Evolutionary conservation across 2,888 invertebrate species (phyloP).

Genomic region (Leucania comma): DNA sequence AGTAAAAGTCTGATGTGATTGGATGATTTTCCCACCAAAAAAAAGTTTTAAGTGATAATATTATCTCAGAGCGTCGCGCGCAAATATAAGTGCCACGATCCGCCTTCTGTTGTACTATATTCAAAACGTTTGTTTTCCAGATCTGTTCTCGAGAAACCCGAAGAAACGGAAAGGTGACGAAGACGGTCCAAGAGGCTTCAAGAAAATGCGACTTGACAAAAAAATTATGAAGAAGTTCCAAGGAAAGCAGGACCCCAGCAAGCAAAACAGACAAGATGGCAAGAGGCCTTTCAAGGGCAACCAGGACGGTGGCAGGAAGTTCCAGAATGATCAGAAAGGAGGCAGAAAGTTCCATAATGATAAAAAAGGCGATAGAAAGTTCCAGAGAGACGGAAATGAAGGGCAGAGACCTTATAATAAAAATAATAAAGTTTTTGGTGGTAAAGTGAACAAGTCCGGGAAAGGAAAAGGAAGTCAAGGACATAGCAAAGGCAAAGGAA

Average conservation of each 20-base stretch:
- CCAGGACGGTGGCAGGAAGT: constrained; percentile 67
- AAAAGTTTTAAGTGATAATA: too few species aligned
- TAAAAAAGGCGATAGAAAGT: constrained; percentile 65
- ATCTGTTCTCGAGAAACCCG: constrained; percentile 81
- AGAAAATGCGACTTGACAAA: constrained; percentile 86
- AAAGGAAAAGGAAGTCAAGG: constrained; percentile 74
- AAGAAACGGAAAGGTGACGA: constrained; percentile 82
- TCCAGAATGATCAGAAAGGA: constrained; percentile 62
- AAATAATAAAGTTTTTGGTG: constrained; percentile 82
- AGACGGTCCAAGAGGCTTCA: constrained; percentile 82
- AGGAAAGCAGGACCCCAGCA: constrained; percentile 68
- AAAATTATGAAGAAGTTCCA: constrained; percentile 84
- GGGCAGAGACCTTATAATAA: constrained; percentile 71
- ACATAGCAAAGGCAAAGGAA: constrained; percentile 53
- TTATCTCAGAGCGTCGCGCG: too few species aligned
- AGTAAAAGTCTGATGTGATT: too few species aligned
- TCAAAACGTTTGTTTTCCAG: constrained; percentile 65
- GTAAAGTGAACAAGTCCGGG: constrained; percentile 82
- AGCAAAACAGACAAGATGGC: constrained; percentile 66
- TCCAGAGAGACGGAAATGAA: constrained; percentile 65
- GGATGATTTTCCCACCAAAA: too few species aligned
- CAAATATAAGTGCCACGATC: not conserved
- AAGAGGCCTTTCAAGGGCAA: constrained; percentile 68
- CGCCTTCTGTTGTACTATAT: not conserved
- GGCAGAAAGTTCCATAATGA: constrained; percentile 63